Base-by-base conservation (phyloP, 2,797 vertebrate species). In the Xenops minutus region DNA sequence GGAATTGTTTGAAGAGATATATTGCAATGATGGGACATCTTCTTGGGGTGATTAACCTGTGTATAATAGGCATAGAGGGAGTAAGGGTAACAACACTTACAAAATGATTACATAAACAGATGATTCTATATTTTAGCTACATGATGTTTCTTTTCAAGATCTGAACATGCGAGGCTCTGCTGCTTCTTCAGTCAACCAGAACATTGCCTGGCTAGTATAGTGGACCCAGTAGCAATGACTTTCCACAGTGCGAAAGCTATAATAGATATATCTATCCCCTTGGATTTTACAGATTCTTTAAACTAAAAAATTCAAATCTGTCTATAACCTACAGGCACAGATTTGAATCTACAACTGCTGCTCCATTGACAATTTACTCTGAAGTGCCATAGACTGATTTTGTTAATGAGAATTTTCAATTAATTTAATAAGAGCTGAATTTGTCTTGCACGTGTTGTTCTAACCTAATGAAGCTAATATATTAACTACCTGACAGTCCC, bases 351-450 rank as follows among this genome's bases (percentile, higher is more conserved):
- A 32, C 36, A 74, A 39, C 34, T 85, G 27, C 52, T 87, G 32
- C 27, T 91, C 34, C 29, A 34, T 0, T 89, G 68, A 72, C 72
- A 80, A 34, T 66, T 91, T 85, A 43, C 14, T 87, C 56, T 41
- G 27, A 82, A 80, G 49, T 58, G 29, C 32, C 41, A 63, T 54
- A 73, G 26, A 29, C 13, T 36, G 29, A 26, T 92, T 96, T 96
- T 24, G 3, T 9, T 93, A 94, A 92, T 69, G n/a, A 83, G 41
- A 85, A 88, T 74, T 82, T 89, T 91, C 63, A 68, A 30, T 77
- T 92, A 74, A 90, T 79, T 91, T 85, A 91, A 12, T 85, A 71
- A 93, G 39, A 89, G 23, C 36, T 55, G 46, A 74, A 58, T 89
- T 89, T 92, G 43, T 77, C 68, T 85, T 93, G 61, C 46, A 48